Percentiles rank a stretch among this genome's conserved stretches.
phyloP scores from a whole-genome alignment of 2,113 vertebrate genomes.

The Dasypus novemcinctus region DNA sequence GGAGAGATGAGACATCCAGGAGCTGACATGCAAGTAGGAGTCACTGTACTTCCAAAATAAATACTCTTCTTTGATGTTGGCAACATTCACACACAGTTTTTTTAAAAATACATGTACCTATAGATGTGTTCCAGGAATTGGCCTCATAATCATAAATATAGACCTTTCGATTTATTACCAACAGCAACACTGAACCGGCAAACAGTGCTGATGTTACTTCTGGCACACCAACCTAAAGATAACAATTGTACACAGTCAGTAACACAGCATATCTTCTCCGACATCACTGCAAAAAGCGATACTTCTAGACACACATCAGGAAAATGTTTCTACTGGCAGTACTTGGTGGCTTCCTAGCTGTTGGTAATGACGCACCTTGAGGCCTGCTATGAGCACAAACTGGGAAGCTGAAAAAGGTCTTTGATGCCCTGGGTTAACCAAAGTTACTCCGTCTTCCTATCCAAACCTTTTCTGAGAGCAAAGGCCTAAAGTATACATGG shows the following conservation, averaged over 20 bases:
- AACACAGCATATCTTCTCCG: not conserved
- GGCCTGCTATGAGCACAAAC: not conserved
- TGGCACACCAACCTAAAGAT: not conserved
- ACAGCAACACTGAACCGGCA: not conserved
- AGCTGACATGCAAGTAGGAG: not conserved
- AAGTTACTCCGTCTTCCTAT: not conserved
- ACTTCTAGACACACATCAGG: not conserved
- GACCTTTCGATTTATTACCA: constrained; percentile 42
- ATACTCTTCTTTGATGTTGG: not conserved
- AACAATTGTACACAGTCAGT: accelerated
- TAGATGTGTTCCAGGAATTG: accelerated
- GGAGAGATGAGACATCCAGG: not conserved
- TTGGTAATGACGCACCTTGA: not conserved
- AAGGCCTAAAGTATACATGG: not conserved
- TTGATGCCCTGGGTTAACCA: not conserved
- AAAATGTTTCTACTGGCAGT: not conserved
- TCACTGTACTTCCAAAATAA: not conserved
- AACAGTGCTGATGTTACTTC: constrained; percentile 37
- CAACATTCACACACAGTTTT: not conserved
- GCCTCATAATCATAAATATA: not conserved
- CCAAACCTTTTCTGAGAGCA: not conserved
- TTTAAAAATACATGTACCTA: not conserved
- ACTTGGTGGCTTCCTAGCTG: not conserved
- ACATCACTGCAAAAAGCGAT: not conserved
- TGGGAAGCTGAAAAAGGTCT: not conserved